A percentile compares a stretch with the other conserved stretches of the same genome.
Evolutionary conservation across 2,888 invertebrate genomes (phyloP).

Genomic region (Steromphala cineraria): DNA sequence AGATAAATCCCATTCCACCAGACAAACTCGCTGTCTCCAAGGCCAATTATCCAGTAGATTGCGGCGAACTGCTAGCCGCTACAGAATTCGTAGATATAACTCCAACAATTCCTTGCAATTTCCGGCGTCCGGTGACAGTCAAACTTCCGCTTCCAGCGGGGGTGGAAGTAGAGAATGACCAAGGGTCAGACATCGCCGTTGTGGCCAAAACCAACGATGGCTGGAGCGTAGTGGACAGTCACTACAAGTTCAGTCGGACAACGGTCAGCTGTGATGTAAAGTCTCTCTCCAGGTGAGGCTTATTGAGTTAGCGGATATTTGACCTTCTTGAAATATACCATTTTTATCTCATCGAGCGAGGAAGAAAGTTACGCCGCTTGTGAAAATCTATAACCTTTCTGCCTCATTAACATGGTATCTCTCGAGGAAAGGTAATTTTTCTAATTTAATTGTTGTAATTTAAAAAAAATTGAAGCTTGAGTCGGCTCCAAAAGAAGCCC

Average conservation of each 20-base stretch:
- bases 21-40: constrained; percentile 59
- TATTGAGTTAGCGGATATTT: not conserved
- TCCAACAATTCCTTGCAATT: constrained; percentile 48
- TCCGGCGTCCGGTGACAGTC: constrained; percentile 67
- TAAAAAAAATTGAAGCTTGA: no score
- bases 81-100: constrained; percentile 66
- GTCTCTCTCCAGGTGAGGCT: constrained; percentile 61
- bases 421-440: no score
- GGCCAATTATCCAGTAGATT: constrained; percentile 58
- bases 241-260: constrained; percentile 67
- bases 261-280: constrained; percentile 69
- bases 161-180: constrained; percentile 59
- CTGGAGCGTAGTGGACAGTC: constrained; percentile 65
- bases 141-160: constrained; percentile 71
- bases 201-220: constrained; percentile 59
- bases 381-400: no score
- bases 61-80: constrained; percentile 60
- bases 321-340: no score
- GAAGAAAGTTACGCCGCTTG: no score
- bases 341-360: no score
- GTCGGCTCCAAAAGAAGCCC: no score
- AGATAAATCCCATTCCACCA: constrained; percentile 64
- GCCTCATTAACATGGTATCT: no score
- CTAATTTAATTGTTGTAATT: no score
- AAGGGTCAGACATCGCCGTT: constrained; percentile 63